These are phyloP conservation scores for Thinocorus orbignyianus DNA, from an alignment of 2,113 vertebrate genomes.

Conservation along the genomic window DNA sequence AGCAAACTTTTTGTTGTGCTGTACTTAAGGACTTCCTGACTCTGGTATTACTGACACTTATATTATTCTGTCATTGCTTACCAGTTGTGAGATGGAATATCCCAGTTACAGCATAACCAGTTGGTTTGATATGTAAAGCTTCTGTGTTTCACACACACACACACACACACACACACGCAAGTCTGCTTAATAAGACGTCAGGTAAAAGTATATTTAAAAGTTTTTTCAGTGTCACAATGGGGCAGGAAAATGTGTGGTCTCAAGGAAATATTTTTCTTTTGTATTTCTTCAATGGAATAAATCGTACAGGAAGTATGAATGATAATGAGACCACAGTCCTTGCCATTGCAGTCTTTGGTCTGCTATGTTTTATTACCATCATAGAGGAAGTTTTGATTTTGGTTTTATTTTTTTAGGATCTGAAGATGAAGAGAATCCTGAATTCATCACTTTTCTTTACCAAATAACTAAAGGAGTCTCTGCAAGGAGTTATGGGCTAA, in stretches of 20 bases:
- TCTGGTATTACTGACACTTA: neutral
- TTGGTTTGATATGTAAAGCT: neutral
- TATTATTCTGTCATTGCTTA: neutral
- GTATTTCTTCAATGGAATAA: neutral
- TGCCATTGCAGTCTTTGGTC: neutral
- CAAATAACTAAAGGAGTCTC: slow-evolving; percentile 91
- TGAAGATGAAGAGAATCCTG: slow-evolving; percentile 77
- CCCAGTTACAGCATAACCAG: neutral
- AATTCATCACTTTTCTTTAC: slow-evolving; percentile 96
- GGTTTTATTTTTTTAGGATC: slow-evolving; percentile 24
- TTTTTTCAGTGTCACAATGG: neutral
- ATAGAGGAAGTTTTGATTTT: neutral
- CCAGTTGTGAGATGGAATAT: neutral
- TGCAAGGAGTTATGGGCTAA: slow-evolving; percentile 92
- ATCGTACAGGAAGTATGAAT: neutral
- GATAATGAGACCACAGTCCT: neutral
- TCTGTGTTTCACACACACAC: neutral
- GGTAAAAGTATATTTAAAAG: neutral
- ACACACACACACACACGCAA: no score
- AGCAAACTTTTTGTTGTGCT: neutral
- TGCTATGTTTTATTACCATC: neutral
- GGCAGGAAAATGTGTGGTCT: neutral
- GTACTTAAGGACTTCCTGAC: neutral
- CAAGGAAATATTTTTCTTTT: neutral
- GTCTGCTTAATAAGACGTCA: neutral